Evolutionary conservation across 2,113 vertebrate species (phyloP).

Genomic region (Alectura lathami): DNA sequence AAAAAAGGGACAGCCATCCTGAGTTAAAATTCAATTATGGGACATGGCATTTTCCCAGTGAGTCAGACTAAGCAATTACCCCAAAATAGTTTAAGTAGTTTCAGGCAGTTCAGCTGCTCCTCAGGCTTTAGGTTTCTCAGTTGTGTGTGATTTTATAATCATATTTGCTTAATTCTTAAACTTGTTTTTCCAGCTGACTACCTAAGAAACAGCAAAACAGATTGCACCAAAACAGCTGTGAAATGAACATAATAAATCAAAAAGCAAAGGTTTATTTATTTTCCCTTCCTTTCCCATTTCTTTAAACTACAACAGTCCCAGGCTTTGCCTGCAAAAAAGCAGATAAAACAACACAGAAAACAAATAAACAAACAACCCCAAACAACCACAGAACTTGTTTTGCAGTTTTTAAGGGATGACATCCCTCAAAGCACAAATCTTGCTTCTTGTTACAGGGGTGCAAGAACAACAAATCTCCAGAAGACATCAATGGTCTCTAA

Average conservation of each 20-base stretch:
- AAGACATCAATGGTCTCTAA: neutral
- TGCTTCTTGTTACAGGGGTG: neutral
- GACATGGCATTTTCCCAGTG: neutral
- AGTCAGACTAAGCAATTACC: slow-evolving; percentile 29
- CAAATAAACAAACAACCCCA: neutral
- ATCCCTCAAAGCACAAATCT: neutral
- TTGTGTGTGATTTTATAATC: slow-evolving; percentile 7
- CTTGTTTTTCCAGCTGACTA: slow-evolving; percentile 31
- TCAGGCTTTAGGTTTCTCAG: neutral
- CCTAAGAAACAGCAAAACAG: slow-evolving; percentile 18
- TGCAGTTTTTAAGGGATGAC: neutral
- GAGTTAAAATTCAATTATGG: neutral
- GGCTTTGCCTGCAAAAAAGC: neutral
- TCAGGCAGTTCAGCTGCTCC: slow-evolving; percentile 46
- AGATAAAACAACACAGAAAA: slow-evolving; percentile 1
- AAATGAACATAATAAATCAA: slow-evolving; percentile 42
- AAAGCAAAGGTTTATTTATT: slow-evolving; percentile 20
- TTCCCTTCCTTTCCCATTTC: neutral
- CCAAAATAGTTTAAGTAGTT: neutral
- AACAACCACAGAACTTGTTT: neutral
- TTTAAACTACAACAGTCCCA: neutral
- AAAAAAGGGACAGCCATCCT: neutral
- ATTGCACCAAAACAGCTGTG: neutral
- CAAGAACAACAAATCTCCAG: neutral
- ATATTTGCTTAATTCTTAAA: slow-evolving; percentile 23